phyloP scores from a whole-genome alignment of 2,113 vertebrate species.

The Prietella phreatophila region DNA sequence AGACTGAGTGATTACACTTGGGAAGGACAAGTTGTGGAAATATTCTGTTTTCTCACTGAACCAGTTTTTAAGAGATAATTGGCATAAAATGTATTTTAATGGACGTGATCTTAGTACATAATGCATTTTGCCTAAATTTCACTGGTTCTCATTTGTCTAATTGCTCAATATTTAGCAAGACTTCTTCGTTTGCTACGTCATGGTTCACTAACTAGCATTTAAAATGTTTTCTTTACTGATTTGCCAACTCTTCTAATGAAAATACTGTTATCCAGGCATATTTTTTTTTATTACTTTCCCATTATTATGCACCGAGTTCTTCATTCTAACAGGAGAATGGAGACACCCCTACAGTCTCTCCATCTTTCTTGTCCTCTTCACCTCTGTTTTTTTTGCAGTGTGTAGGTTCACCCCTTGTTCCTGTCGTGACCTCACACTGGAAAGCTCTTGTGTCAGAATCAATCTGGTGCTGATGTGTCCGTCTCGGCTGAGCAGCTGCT shows the following conservation, averaged over 20 bases:
- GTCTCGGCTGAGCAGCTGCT: slow-evolving; percentile 69
- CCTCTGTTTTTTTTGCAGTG: background rate
- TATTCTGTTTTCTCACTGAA: background rate
- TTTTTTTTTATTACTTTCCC: too few relatives aligned
- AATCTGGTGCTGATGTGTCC: slow-evolving; percentile 79
- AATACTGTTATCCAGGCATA: background rate
- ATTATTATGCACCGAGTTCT: background rate
- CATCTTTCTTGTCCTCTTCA: background rate
- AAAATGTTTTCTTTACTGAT: background rate
- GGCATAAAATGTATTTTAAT: background rate
- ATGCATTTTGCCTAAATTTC: background rate
- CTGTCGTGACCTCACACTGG: slow-evolving; percentile 67
- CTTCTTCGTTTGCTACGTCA: background rate
- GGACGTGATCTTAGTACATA: background rate
- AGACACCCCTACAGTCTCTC: background rate
- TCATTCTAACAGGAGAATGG: background rate
- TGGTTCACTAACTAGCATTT: background rate
- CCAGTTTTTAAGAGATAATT: background rate
- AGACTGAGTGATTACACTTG: background rate
- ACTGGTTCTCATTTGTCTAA: background rate
- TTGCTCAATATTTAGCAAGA: background rate
- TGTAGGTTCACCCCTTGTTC: slow-evolving; percentile 42
- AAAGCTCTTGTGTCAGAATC: slow-evolving; percentile 86
- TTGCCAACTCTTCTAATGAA: background rate
- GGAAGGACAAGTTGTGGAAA: background rate